A percentile compares a stretch with the other conserved stretches of the same genome.
These are phyloP conservation scores for Ophioninae sp. DNA, from an alignment of 2,888 invertebrate genomes.

Conservation along the genomic window DNA sequence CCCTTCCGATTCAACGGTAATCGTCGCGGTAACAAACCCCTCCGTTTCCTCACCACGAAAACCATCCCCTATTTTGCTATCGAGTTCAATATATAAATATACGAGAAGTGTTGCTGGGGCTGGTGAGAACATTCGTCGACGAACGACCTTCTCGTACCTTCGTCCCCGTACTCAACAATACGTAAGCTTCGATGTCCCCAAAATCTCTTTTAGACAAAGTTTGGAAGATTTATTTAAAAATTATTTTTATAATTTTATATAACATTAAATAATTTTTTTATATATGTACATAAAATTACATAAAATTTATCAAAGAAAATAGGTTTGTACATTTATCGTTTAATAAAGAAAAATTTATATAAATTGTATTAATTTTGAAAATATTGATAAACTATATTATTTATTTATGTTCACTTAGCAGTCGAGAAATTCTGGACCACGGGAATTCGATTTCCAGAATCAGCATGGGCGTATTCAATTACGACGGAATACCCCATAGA, in stretches of 20 bases:
- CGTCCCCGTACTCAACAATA: background rate
- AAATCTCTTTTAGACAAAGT: background rate
- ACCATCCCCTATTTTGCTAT: slow-evolving; percentile 50
- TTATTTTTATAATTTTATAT: background rate
- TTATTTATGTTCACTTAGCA: too few species aligned
- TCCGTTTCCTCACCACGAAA: slow-evolving; percentile 53
- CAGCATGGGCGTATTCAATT: background rate
- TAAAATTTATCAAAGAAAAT: background rate
- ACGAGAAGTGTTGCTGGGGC: background rate
- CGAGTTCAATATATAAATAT: background rate
- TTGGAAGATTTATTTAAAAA: background rate
- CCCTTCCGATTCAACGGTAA: slow-evolving; percentile 61
- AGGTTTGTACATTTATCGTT: too few species aligned
- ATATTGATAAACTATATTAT: too few species aligned
- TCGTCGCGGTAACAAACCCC: slow-evolving; percentile 59
- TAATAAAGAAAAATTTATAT: too few species aligned
- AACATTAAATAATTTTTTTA: background rate
- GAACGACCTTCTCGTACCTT: background rate
- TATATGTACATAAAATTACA: background rate
- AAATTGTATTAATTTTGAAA: too few species aligned
- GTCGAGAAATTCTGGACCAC: background rate
- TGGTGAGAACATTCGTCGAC: background rate
- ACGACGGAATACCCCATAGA: background rate
- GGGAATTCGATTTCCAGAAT: background rate
- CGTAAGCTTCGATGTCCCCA: background rate